Base-by-base conservation (phyloP, 2,888 invertebrate genomes). In the Acrobasis consociella region DNA sequence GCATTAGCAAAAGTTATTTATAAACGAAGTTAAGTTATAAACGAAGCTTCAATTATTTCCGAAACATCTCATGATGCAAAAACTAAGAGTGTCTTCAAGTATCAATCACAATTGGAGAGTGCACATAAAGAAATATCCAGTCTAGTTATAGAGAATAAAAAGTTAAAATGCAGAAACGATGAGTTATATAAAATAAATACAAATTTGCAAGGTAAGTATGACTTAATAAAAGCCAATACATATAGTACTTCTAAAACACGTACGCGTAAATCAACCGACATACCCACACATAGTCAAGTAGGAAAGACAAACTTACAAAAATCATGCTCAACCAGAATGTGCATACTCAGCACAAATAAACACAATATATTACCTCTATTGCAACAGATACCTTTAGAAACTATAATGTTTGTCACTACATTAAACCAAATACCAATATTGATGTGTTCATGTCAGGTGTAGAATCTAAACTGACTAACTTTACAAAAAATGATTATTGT, bases 401-500 rank as follows among this genome's bases (percentile, higher is more conserved):
- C 11, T 51, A 17, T 13, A 17, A 51, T 22, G 11, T 51, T 7
- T 51, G 51, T 17, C 51, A 51, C 17, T 51, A 51, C 13, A 9
- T 51, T 9, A 17, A 9, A 22, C 51, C 51, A 51, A 51, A 51
- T 22, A 17, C 22, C 10, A 51, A 51, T 22, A 51, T 51, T 3
- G 11, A 17, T 7, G 11, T 11, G 9, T 22, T 51, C 22, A 17
- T 51, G 5, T 17, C 16, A 52, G 15, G 42, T 42, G 22, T 61
- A n/a, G 61, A 61, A n/a, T n/a, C 7, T 7, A 61, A 61, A 61
- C 10, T 61, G 9, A 49, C 1, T 37, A 9, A 31, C n/a, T 61
- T 49, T n/a, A 49, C 61, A 15, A 46, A 46, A n/a, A 11, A 17
- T 42, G 61, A 61, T 9, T 61, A 49, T 46, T 61, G 61, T 49